Conservation (phyloP, 2,888 invertebrate genomes). For the Nephrotoma guestfalica region DNA sequence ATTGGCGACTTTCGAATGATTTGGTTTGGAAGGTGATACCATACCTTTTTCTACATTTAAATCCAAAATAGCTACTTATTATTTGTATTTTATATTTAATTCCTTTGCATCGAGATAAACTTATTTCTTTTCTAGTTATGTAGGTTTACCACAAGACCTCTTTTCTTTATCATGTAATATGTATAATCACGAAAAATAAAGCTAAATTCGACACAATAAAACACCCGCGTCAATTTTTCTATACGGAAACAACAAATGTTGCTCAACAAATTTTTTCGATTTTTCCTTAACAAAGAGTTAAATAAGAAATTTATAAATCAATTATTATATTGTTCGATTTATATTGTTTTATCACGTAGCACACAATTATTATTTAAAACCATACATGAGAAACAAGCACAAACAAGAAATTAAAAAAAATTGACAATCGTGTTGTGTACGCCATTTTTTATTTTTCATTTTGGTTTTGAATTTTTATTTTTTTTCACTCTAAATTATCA, state of each 20-base stretch:
- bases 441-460: not conserved
- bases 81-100: not conserved
- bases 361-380: not conserved
- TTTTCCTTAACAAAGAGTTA: not conserved
- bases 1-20: constrained; percentile 25
- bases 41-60: constrained; percentile 5
- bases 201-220: not conserved
- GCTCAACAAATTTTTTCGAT: not conserved
- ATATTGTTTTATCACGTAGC: not conserved
- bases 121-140: not conserved
- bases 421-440: not conserved
- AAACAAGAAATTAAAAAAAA: not conserved
- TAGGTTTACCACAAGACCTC: not conserved
- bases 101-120: not conserved
- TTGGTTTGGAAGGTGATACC: constrained; percentile 8
- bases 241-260: not conserved
- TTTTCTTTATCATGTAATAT: not conserved
- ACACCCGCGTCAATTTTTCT: not conserved
- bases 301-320: not conserved
- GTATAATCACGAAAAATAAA: not conserved
- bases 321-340: not conserved
- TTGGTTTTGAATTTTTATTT: not conserved
- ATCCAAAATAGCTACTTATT: not conserved
- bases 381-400: not conserved
- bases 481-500: not conserved